Evolutionary conservation across 1,140 invertebrate genomes (phyloP).

Genomic region (Drosophila sechellia): DNA sequence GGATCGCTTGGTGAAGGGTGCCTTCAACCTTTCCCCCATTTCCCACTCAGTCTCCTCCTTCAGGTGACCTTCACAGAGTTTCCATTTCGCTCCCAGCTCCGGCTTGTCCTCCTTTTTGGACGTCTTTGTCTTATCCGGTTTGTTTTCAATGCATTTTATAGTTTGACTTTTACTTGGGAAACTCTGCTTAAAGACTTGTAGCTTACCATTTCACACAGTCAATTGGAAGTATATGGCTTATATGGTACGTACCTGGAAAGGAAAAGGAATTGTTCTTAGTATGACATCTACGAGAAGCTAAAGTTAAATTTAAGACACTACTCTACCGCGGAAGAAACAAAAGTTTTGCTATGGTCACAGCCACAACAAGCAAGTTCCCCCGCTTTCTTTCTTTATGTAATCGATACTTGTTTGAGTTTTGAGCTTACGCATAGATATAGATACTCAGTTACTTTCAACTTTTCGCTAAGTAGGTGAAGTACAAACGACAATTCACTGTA

Average conservation of each 20-base stretch:
- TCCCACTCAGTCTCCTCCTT: constrained; percentile 43
- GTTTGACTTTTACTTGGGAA: constrained; percentile 42
- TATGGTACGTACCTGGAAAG: constrained; percentile 50
- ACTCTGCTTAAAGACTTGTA: not conserved
- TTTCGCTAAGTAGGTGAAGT: constrained; percentile 65
- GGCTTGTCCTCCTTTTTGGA: constrained; percentile 21
- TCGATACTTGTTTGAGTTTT: constrained; percentile 57
- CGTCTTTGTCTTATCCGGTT: constrained; percentile 45
- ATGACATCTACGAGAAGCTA: constrained; percentile 3
- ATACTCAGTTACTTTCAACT: constrained; percentile 31
- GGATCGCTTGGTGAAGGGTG: constrained; percentile 14
- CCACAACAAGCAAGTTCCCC: not conserved
- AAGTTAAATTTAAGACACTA: constrained; percentile 9
- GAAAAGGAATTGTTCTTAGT: constrained; percentile 14
- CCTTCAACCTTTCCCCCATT: not conserved
- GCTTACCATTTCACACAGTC: constrained; percentile 3
- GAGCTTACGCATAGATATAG: constrained; percentile 20
- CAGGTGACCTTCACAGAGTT: constrained; percentile 64
- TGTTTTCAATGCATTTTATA: constrained; percentile 72
- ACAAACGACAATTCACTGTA: constrained; percentile 24
- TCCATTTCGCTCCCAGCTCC: constrained; percentile 16
- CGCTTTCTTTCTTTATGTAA: constrained; percentile 46
- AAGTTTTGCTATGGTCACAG: constrained; percentile 13
- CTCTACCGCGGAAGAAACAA: not conserved
- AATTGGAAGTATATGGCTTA: not conserved